phyloP scores from a whole-genome alignment of 1,140 invertebrate species.

The Drosophila auraria region DNA sequence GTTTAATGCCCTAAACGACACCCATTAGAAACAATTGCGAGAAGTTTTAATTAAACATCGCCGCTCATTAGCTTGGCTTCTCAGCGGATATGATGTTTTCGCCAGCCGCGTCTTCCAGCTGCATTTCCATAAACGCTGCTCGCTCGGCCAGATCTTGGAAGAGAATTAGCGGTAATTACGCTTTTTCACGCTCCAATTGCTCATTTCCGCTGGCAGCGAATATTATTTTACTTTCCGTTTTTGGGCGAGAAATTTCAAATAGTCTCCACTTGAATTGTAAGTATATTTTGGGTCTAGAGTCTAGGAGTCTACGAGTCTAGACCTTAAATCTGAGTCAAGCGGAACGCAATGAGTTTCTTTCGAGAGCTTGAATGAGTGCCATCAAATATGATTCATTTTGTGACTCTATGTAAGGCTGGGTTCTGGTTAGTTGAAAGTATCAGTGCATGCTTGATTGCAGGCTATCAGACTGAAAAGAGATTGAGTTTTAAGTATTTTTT shows the following conservation, averaged over 20 bases:
- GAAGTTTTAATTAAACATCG: slow-evolving; percentile 81
- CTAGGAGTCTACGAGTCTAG: slow-evolving; percentile 27
- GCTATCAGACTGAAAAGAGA: background rate
- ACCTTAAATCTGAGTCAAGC: slow-evolving; percentile 33
- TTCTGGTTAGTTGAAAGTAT: background rate
- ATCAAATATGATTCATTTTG: slow-evolving; percentile 17
- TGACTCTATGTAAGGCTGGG: background rate
- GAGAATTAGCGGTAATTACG: slow-evolving; percentile 68
- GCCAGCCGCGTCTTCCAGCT: background rate
- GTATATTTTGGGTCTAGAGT: slow-evolving; percentile 4
- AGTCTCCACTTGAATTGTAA: slow-evolving; percentile 1
- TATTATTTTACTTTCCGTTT: slow-evolving; percentile 54
- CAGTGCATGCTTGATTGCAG: slow-evolving; percentile 12
- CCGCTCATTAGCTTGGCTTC: slow-evolving; percentile 52
- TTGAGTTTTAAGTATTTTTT: background rate
- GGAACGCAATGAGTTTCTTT: slow-evolving; percentile 35
- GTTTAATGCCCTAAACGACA: slow-evolving; percentile 78
- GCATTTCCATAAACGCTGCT: slow-evolving; percentile 63
- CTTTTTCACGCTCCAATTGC: slow-evolving; percentile 78
- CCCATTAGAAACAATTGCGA: slow-evolving; percentile 82
- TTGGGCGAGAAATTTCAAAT: slow-evolving; percentile 43
- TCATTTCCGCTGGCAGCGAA: slow-evolving; percentile 63
- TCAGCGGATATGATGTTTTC: slow-evolving; percentile 13
- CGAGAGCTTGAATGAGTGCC: slow-evolving; percentile 26
- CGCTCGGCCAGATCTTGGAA: slow-evolving; percentile 47